Base-by-base conservation (phyloP, 1,140 invertebrate genomes). In the Achroia grisella region DNA sequence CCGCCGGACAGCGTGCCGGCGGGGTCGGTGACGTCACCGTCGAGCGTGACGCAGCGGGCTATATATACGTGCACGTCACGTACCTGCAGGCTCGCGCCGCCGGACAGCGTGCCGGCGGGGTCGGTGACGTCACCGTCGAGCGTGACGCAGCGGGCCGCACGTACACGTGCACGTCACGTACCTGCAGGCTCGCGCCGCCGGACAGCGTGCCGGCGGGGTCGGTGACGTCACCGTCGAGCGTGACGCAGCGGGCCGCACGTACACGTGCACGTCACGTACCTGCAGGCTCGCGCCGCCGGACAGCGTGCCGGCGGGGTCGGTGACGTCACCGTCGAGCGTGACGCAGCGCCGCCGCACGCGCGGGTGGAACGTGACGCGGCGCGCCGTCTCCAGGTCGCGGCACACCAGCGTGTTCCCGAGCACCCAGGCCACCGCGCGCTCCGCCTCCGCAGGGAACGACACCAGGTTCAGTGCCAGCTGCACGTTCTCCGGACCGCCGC, bases 251-350 rank as follows among this genome's bases (percentile, higher is more conserved):
- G 32, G 6, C 5, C 10, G 5, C 32, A 34, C 4, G 1, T 11
- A 11, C 12, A 12, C n/a, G n/a, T n/a, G n/a, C n/a, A 10, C 14
- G 4, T 13, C 12, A 34, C 10, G 11, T 13, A 76, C 72, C 77
- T 88, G 88, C 8, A 86, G 76, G 28, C 77, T 64, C 4, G 92
- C 88, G 78, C 96, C 96, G 70, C 97, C 98, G 39, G 95, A 93
- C 6, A 99, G 84, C 5, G 91, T 94, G 58, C 98, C 98, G 46
- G 90, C 86, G 1, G 98, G 97, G 87, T 98, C 95, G 51, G 94
- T 92, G 3, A 94, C 90, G 82, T 99, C 97, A 0, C 98, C 98
- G 57, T 97, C 94, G 0, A 98, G 77, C 1, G 97, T 98, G 5
- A 37, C 35, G 9, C 13, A 13, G 35, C 35, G 92, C 23, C 90